Evolutionary conservation across 2,888 invertebrate genomes (phyloP), one percentile per base, ranked within the genome.

Genomic region (Muscina levida): DNA sequence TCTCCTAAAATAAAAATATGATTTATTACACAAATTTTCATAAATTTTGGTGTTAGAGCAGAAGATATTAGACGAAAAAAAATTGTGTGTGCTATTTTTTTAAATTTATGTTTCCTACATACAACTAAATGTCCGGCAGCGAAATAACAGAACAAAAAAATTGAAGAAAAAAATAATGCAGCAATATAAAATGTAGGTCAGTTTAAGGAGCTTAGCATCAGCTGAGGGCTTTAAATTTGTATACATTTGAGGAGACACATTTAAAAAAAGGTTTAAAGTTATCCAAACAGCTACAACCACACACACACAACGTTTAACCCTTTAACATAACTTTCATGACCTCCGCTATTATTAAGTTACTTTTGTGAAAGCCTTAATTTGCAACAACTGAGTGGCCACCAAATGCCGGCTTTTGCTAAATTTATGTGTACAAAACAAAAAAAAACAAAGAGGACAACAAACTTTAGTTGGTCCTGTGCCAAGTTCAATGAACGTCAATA

Each of bases 401-500:
- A 24, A 62, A 39, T n/a, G 31, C 4, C 31, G 8, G 31, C 31
- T 31, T 31, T 8, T 31, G 8, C 31, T 5, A 31, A 31, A 31
- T n/a, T n/a, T n/a, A n/a, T n/a, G 8, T 11, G 31, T 42, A 70
- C 1, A 42, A 10, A 59, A 24, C 22, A 57, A 26, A 15, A 19
- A 70, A 15, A 5, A 3, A 65, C n/a, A 56, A 70, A 59, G 2
- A 15, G 17, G 15, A 24, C 13, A 65, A 70, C 44, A 46, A 80
- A 80, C 70, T 76, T 77, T 79, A 3, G 31, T 77, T 80, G 80
- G 80, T 57, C 80, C 57, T 70, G 37, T 73, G 79, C 79, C 79
- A 80, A 80, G 80, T 80, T 80, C 80, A 80, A 80, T 77, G 80
- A 80, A 80, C 80, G 76, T 77, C 76, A 71, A 76, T 73, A 80